phyloP scores from a whole-genome alignment of 2,797 vertebrate species.

The Notamacropus eugenii region DNA sequence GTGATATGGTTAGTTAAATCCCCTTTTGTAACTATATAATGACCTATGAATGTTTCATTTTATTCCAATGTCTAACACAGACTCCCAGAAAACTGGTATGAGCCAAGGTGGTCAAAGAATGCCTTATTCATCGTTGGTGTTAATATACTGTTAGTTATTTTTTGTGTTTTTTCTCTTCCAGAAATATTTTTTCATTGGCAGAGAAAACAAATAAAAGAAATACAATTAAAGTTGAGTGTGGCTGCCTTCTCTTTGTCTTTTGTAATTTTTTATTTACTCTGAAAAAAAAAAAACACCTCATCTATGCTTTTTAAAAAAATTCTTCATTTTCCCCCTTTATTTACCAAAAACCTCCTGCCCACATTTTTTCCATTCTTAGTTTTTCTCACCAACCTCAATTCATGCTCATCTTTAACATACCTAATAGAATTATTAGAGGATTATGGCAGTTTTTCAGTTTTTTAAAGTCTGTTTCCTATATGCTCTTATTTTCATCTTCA shows the following conservation, averaged over 20 bases:
- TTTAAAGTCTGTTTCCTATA: no score
- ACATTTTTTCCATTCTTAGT: no score
- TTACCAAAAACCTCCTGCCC: no score
- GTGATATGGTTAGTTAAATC: neutral
- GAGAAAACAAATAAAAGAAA: neutral
- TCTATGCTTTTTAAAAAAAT: neutral
- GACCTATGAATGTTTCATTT: neutral
- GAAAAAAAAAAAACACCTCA: no score
- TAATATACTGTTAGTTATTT: neutral
- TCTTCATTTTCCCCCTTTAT: no score
- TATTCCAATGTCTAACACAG: neutral
- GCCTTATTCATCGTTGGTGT: neutral
- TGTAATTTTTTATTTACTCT: no score
- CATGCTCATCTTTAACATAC: no score
- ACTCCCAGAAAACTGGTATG: neutral
- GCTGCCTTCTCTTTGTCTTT: neutral
- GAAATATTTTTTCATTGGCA: neutral
- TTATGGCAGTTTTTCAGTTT: no score
- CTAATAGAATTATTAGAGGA: no score
- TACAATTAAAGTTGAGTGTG: no score
- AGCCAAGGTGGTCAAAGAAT: neutral
- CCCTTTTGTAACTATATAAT: neutral
- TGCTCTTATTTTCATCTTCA: no score
- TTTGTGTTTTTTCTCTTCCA: neutral
- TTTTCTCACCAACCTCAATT: no score